These are phyloP conservation scores for Liopterus haemorrhoidalis DNA, from an alignment of 2,888 invertebrate genomes.

Conservation along the genomic window DNA sequence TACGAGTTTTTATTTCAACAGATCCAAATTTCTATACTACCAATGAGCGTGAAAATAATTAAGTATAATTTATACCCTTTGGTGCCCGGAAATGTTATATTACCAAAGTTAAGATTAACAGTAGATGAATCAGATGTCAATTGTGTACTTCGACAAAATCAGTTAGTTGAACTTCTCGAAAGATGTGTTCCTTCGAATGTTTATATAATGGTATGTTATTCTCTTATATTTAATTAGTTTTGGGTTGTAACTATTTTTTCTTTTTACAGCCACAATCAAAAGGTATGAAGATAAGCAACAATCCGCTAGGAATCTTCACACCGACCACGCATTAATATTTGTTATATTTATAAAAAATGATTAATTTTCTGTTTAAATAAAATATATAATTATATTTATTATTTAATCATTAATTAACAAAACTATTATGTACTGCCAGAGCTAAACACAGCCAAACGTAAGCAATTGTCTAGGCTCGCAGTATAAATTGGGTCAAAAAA, in stretches of 20 bases:
- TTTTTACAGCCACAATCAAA: constrained; percentile 39
- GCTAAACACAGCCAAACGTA: no score
- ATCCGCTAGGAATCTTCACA: no score
- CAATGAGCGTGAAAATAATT: constrained; percentile 55
- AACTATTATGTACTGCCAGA: no score
- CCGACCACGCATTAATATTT: no score
- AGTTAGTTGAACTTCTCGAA: constrained; percentile 52
- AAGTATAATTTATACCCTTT: constrained; percentile 77
- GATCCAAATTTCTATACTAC: constrained; percentile 54
- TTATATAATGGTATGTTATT: constrained; percentile 56
- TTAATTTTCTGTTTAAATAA: no score
- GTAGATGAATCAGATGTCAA: constrained; percentile 45
- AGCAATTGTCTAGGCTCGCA: no score
- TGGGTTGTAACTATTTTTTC: constrained; percentile 14
- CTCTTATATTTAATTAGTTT: constrained; percentile 4
- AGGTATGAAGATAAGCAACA: constrained; percentile 33
- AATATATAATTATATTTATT: no score
- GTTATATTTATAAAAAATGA: no score
- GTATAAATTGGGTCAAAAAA: no score
- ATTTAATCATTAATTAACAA: no score
- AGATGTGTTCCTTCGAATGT: constrained; percentile 59
- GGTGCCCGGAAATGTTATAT: constrained; percentile 64
- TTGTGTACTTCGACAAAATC: constrained; percentile 45
- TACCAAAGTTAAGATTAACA: constrained; percentile 57
- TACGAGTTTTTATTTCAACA: constrained; percentile 36